Percentiles rank a stretch among this genome's conserved stretches.
Evolutionary conservation across 1,140 invertebrate genomes (phyloP).

Genomic region (Hyposmocoma kahamanoa): DNA sequence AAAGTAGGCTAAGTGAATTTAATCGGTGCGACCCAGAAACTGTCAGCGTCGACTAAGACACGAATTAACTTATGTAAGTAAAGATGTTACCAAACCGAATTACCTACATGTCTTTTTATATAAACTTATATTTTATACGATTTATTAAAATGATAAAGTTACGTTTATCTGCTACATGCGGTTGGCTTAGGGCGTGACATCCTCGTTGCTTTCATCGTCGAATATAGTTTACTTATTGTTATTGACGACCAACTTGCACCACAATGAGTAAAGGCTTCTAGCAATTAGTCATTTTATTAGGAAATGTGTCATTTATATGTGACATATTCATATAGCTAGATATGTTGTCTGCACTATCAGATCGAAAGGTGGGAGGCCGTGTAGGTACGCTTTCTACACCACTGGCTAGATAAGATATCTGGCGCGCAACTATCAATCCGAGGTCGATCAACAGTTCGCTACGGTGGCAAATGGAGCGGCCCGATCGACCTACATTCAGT

Average conservation of each 20-base stretch:
- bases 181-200: too few relatives aligned
- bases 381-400: not conserved
- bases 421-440: slow-evolving; percentile 42
- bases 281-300: too few relatives aligned
- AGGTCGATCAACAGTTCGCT: slow-evolving; percentile 66
- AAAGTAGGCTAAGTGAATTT: slow-evolving; percentile 68
- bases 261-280: too few relatives aligned
- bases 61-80: not conserved
- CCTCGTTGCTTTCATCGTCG: too few relatives aligned
- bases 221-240: too few relatives aligned
- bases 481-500: slow-evolving; percentile 62
- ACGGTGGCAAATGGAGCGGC: slow-evolving; percentile 63
- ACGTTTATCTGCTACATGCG: too few relatives aligned
- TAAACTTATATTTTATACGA: too few relatives aligned
- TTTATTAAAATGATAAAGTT: too few relatives aligned
- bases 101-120: too few relatives aligned
- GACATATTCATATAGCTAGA: too few relatives aligned
- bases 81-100: not conserved
- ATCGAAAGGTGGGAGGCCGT: not conserved
- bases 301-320: too few relatives aligned
- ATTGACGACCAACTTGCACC: too few relatives aligned
- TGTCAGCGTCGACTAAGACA: slow-evolving; percentile 34
- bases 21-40: slow-evolving; percentile 66
- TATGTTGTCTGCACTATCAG: not conserved
- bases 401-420: slow-evolving; percentile 52